These are phyloP conservation scores for Drosophila histrio DNA, from an alignment of 2,888 invertebrate species.

Conservation along the genomic window DNA sequence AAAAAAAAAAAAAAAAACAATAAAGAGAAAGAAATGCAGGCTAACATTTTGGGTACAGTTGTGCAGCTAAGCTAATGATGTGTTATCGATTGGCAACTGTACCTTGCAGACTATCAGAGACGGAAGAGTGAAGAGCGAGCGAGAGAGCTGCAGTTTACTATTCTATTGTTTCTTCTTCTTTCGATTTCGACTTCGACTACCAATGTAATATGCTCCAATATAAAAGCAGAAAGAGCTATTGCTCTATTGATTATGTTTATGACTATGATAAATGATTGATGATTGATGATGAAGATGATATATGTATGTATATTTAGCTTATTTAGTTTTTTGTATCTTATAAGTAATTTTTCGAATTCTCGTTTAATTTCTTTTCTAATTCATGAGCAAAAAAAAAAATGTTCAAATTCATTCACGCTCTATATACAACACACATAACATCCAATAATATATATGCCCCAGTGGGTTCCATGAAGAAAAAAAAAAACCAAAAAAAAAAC, in stretches of 20 bases:
- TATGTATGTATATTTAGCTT: slow-evolving; percentile 71
- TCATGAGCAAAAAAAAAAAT: slow-evolving; percentile 39
- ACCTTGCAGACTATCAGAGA: slow-evolving; percentile 34
- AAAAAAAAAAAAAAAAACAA: slow-evolving; percentile 2
- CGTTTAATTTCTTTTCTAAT: slow-evolving; percentile 54
- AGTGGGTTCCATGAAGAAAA: slow-evolving; percentile 78
- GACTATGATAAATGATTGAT: slow-evolving; percentile 32
- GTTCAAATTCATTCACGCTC: slow-evolving; percentile 45
- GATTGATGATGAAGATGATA: slow-evolving; percentile 38
- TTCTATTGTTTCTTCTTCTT: slow-evolving; percentile 30
- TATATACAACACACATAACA: slow-evolving; percentile 63
- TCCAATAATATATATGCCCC: slow-evolving; percentile 78
- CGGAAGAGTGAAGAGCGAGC: slow-evolving; percentile 25
- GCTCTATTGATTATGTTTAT: slow-evolving; percentile 41
- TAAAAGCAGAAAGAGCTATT: slow-evolving; percentile 42
- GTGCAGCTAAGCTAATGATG: slow-evolving; percentile 8
- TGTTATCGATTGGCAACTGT: slow-evolving; percentile 32
- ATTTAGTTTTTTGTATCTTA: slow-evolving; percentile 65
- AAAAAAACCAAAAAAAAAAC: slow-evolving; percentile 47
- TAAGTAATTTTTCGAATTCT: slow-evolving; percentile 66
- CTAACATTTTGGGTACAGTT: slow-evolving; percentile 34
- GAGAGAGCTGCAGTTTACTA: slow-evolving; percentile 40
- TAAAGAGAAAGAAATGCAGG: slow-evolving; percentile 8
- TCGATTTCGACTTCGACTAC: slow-evolving; percentile 31
- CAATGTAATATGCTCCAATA: slow-evolving; percentile 64